Evolutionary conservation across 2,797 vertebrate genomes (phyloP).

Genomic region (Hephaestus fuliginosus): DNA sequence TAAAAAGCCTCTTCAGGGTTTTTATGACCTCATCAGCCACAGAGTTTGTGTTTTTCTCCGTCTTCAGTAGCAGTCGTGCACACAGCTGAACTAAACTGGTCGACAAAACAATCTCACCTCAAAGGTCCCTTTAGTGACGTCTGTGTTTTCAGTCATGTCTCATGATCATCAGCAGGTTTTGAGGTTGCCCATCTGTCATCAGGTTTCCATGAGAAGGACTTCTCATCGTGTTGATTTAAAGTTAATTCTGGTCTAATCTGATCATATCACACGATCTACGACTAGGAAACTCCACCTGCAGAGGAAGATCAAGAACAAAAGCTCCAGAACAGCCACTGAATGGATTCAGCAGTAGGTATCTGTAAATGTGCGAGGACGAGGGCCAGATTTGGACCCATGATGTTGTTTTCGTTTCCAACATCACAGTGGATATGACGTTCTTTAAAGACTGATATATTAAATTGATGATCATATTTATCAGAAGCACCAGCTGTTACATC

Average conservation of each 20-base stretch:
- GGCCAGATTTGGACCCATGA: not conserved
- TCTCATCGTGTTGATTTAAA: too few species aligned
- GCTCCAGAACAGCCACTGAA: not conserved
- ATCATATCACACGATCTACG: not conserved
- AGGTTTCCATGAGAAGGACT: not conserved
- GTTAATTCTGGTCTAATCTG: not conserved
- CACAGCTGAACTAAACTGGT: not conserved
- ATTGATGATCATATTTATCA: too few species aligned
- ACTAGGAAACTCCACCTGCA: not conserved
- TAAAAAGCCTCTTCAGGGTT: not conserved
- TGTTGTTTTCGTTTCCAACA: not conserved
- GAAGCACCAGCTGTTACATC: too few species aligned
- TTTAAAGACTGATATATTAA: too few species aligned
- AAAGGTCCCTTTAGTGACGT: not conserved
- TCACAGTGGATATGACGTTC: too few species aligned
- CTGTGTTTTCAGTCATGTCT: not conserved
- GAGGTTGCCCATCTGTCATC: not conserved
- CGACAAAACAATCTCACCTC: not conserved
- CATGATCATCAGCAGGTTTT: not conserved
- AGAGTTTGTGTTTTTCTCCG: not conserved
- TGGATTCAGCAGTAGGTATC: not conserved
- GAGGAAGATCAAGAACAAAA: not conserved
- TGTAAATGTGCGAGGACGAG: not conserved
- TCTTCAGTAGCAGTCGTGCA: not conserved
- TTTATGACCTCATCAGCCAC: not conserved